Evolutionary conservation across 2,888 invertebrate species (phyloP).

Genomic region (Caenorhabditis macrosperma): DNA sequence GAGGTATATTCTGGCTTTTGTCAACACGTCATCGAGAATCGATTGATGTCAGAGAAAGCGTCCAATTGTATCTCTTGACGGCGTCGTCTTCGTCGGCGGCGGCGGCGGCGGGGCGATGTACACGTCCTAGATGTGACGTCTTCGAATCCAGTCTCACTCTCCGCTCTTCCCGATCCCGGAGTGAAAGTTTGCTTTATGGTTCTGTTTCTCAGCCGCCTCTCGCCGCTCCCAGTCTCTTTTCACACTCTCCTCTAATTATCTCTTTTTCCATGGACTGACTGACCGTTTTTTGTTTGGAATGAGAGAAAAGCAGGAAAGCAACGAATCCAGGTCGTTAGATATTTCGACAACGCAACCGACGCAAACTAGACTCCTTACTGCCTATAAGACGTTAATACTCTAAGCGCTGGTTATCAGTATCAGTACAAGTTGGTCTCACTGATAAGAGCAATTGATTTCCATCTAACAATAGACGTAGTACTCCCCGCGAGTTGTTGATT

Average conservation of each 20-base stretch:
- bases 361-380: slow-evolving; percentile 2
- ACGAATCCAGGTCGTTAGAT: slow-evolving; percentile 35
- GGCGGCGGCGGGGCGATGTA: no score
- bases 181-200: slow-evolving; percentile 59
- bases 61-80: slow-evolving; percentile 36
- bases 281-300: slow-evolving; percentile 17
- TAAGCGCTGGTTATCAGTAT: slow-evolving; percentile 22
- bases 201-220: slow-evolving; percentile 37
- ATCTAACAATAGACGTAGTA: not conserved
- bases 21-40: slow-evolving; percentile 19
- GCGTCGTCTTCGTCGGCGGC: no score
- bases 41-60: slow-evolving; percentile 42
- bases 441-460: slow-evolving; percentile 26
- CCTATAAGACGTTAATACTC: not conserved
- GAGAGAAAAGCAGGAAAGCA: no score
- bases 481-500: not conserved
- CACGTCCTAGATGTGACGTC: slow-evolving; percentile 57
- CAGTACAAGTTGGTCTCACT: slow-evolving; percentile 1
- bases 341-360: slow-evolving; percentile 11
- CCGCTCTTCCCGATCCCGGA: slow-evolving; percentile 5
- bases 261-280: slow-evolving; percentile 19
- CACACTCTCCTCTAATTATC: slow-evolving; percentile 45
- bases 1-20: slow-evolving; percentile 6
- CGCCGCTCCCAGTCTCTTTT: slow-evolving; percentile 1
- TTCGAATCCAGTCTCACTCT: slow-evolving; percentile 34